phyloP scores from a whole-genome alignment of 1,140 invertebrate genomes.

The Drosophila pseudoobscura region DNA sequence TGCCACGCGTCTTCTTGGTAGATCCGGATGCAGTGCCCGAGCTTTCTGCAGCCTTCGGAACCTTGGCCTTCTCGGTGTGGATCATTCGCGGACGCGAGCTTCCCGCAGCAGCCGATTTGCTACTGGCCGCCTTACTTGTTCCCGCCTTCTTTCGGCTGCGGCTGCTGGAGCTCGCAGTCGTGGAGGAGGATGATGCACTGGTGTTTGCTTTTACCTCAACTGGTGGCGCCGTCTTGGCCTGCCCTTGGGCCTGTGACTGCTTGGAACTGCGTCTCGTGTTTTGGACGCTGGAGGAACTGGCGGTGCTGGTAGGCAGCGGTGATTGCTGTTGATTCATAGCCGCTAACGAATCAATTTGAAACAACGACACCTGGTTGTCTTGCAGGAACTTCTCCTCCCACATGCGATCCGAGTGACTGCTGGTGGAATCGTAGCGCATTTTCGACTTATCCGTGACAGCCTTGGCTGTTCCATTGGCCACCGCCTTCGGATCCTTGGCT shows the following conservation, averaged over 20 bases:
- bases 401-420: constrained; percentile 64
- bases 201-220: constrained; percentile 11
- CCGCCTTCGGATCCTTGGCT: constrained; percentile 1
- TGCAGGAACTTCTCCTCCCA: constrained; percentile 76
- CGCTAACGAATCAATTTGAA: constrained; percentile 73
- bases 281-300: neutral
- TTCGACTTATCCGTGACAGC: constrained; percentile 22
- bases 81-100: constrained; percentile 87
- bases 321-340: constrained; percentile 58
- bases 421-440: constrained; percentile 61
- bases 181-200: constrained; percentile 1
- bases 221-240: constrained; percentile 4
- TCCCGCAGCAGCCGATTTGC: constrained; percentile 11
- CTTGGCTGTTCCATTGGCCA: constrained; percentile 17
- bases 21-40: neutral
- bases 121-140: constrained; percentile 14
- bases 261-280: constrained; percentile 36
- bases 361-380: constrained; percentile 38
- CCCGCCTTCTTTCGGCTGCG: constrained; percentile 42
- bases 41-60: constrained; percentile 84
- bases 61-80: constrained; percentile 87
- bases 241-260: constrained; percentile 17
- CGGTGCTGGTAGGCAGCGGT: constrained; percentile 35
- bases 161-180: constrained; percentile 26
- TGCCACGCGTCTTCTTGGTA: constrained; percentile 85